Conservation (phyloP, 2,113 vertebrate genomes). For the Aplodontia rufa region DNA sequence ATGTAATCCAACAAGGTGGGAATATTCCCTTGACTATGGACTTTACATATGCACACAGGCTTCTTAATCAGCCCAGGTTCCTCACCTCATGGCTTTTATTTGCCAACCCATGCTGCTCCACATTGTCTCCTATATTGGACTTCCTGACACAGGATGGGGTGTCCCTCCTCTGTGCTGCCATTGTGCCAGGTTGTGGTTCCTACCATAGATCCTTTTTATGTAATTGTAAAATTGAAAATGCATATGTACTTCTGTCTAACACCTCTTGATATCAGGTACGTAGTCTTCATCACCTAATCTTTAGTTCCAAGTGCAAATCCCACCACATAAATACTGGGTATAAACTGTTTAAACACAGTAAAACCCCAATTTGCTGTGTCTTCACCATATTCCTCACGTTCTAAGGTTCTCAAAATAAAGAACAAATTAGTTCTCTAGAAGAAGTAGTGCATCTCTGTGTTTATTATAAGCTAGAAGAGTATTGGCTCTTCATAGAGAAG, state of each 20-base stretch:
- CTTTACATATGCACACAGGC: neutral
- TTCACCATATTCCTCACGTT: neutral
- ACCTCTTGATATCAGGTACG: neutral
- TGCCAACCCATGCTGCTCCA: neutral
- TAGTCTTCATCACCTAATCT: neutral
- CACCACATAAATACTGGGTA: neutral
- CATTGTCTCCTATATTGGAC: neutral
- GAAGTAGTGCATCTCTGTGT: neutral
- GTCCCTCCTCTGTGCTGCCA: neutral
- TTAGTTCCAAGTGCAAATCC: neutral
- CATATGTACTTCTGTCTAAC: neutral
- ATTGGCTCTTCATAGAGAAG: conserved; percentile 11
- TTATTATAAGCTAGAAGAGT: conserved; percentile 65
- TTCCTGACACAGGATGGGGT: neutral
- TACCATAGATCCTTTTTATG: neutral
- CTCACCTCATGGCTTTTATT: neutral
- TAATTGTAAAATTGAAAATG: neutral
- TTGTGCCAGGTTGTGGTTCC: neutral
- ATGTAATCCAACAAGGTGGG: neutral
- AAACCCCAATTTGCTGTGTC: neutral
- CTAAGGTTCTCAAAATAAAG: neutral
- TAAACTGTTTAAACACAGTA: neutral
- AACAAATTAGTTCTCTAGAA: conserved; percentile 45
- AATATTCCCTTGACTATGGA: neutral
- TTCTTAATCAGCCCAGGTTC: neutral